Evolutionary conservation across 2,797 vertebrate genomes (phyloP).

Genomic region (Phylloscopus collybita): DNA sequence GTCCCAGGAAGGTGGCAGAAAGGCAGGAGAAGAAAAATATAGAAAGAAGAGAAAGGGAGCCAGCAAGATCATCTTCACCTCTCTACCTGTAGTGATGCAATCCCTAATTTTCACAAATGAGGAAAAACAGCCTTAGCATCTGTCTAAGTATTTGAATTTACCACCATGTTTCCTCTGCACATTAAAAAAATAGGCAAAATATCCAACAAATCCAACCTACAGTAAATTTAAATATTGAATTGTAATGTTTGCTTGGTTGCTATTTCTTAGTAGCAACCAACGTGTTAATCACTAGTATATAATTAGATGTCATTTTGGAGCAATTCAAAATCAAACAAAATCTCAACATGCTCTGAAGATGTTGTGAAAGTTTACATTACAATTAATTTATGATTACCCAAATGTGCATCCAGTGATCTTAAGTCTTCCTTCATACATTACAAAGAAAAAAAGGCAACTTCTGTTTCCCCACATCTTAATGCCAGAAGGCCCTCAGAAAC

Average conservation of each 20-base stretch:
- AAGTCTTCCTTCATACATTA: slow-evolving; percentile 39
- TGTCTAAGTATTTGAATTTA: slow-evolving; percentile 56
- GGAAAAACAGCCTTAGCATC: not conserved
- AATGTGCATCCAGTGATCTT: slow-evolving; percentile 60
- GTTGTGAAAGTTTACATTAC: slow-evolving; percentile 69
- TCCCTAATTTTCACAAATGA: slow-evolving; percentile 33
- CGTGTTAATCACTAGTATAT: slow-evolving; percentile 67
- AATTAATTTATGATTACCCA: slow-evolving; percentile 71
- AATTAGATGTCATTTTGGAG: slow-evolving; percentile 73
- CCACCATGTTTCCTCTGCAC: not conserved
- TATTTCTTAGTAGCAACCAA: slow-evolving; percentile 68
- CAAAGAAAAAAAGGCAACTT: slow-evolving; percentile 36
- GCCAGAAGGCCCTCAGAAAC: not conserved
- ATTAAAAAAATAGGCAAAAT: slow-evolving; percentile 30
- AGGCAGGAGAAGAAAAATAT: not conserved
- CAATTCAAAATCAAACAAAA: slow-evolving; percentile 72
- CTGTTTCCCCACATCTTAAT: slow-evolving; percentile 37
- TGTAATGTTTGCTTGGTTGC: slow-evolving; percentile 55
- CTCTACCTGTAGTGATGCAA: not conserved
- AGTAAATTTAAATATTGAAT: slow-evolving; percentile 58
- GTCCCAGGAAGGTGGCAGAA: not conserved
- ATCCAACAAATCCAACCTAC: slow-evolving; percentile 15
- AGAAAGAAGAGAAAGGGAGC: not conserved
- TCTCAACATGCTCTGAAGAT: slow-evolving; percentile 66
- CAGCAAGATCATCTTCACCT: not conserved